A percentile compares a stretch with the other conserved stretches of the same genome.
Evolutionary conservation across 2,113 vertebrate species (phyloP).

Genomic region (Ornithorhynchus anatinus): DNA sequence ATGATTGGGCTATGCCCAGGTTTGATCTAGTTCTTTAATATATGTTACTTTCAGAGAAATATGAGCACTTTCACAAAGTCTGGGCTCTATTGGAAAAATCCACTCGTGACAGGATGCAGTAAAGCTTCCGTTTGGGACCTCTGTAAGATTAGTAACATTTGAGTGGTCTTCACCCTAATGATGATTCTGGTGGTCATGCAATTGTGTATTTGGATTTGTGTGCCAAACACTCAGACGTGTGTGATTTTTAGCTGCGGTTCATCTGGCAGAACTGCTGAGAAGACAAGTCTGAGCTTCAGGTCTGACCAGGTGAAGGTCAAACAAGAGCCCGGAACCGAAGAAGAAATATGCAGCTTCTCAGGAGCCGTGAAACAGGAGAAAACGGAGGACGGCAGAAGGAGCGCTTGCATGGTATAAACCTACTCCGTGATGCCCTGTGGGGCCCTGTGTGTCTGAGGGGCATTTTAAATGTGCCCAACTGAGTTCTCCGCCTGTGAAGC

Average conservation of each 20-base stretch:
- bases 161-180: background rate
- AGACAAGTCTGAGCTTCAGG: slow-evolving; percentile 69
- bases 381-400: slow-evolving; percentile 86
- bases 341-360: slow-evolving; percentile 84
- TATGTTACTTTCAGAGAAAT: too few species aligned
- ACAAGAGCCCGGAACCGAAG: slow-evolving; percentile 91
- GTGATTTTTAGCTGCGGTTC: slow-evolving; percentile 84
- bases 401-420: slow-evolving; percentile 94
- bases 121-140: too few species aligned
- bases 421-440: background rate
- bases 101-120: too few species aligned
- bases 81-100: too few species aligned
- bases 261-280: slow-evolving; percentile 82
- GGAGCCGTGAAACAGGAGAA: slow-evolving; percentile 87
- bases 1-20: too few species aligned
- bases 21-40: too few species aligned
- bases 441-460: too few species aligned
- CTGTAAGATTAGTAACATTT: background rate
- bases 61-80: too few species aligned
- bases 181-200: background rate
- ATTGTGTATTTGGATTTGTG: slow-evolving; percentile 1
- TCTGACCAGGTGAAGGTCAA: slow-evolving; percentile 91
- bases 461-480: too few species aligned
- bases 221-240: background rate
- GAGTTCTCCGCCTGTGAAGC: background rate